Conservation (phyloP, 2,888 invertebrate species). For the Pocota personata region DNA sequence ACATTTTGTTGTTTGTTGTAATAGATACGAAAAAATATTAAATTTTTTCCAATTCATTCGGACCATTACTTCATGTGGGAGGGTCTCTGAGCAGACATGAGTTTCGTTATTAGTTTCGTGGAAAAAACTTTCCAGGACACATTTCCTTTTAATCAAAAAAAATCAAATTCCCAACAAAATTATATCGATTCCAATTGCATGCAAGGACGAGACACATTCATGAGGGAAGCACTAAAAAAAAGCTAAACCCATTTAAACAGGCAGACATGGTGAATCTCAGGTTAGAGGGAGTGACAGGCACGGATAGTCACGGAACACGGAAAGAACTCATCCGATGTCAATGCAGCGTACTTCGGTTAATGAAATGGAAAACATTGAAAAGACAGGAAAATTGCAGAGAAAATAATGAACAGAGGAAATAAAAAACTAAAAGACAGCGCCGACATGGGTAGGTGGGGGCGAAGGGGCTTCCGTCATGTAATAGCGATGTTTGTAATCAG, state of each 20-base stretch:
- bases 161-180: constrained; percentile 58
- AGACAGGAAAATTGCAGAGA: constrained; percentile 57
- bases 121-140: constrained; percentile 49
- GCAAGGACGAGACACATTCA: constrained; percentile 26
- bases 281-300: constrained; percentile 60
- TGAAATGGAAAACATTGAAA: constrained; percentile 71
- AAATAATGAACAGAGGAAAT: constrained; percentile 26
- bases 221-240: not conserved
- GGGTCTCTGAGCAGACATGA: constrained; percentile 32
- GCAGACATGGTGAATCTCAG: constrained; percentile 15
- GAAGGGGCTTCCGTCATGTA: constrained; percentile 27
- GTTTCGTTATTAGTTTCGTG: constrained; percentile 67
- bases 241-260: constrained; percentile 30
- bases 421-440: not conserved
- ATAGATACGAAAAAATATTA: constrained; percentile 18
- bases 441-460: not conserved
- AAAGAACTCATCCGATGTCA: not conserved
- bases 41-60: constrained; percentile 25
- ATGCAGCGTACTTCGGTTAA: constrained; percentile 28
- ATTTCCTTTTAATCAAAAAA: constrained; percentile 63
- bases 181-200: constrained; percentile 59
- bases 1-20: constrained; percentile 28
- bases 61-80: not conserved
- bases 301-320: constrained; percentile 43
- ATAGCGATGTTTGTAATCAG: constrained; percentile 69